Percentiles rank a stretch among this genome's conserved stretches.
phyloP scores from a whole-genome alignment of 2,113 vertebrate genomes.

The Microcebus lehilahytsara region DNA sequence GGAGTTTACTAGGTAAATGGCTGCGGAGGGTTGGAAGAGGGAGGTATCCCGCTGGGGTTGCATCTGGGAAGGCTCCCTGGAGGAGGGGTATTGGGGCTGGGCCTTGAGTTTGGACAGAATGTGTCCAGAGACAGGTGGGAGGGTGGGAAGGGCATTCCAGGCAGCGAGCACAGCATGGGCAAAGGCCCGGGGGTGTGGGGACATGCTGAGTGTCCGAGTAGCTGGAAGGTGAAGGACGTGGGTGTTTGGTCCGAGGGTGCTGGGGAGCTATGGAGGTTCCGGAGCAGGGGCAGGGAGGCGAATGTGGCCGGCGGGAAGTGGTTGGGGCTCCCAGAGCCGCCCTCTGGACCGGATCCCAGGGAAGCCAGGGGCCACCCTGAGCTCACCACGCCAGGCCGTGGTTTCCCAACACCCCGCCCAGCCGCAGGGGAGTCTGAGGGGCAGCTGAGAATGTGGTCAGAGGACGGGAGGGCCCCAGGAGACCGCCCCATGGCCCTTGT shows the following conservation, averaged over 20 bases:
- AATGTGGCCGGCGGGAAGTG: not conserved
- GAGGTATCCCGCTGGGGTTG: too few relatives aligned
- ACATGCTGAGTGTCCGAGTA: fast-evolving
- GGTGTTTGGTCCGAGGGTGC: not conserved
- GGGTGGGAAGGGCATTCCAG: not conserved
- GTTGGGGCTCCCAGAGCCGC: not conserved
- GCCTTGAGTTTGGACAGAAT: not conserved
- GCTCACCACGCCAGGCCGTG: not conserved
- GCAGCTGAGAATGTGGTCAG: not conserved
- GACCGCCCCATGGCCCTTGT: not conserved
- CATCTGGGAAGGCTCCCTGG: not conserved
- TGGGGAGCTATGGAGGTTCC: not conserved
- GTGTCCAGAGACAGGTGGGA: not conserved
- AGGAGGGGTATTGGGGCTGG: not conserved
- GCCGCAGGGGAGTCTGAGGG: not conserved
- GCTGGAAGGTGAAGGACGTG: not conserved
- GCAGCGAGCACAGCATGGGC: not conserved
- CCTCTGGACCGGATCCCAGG: not conserved
- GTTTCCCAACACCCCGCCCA: slow-evolving; percentile 26
- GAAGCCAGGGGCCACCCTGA: slow-evolving; percentile 40
- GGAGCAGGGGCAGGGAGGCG: not conserved
- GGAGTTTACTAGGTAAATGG: too few relatives aligned
- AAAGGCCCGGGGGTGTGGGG: too few relatives aligned
- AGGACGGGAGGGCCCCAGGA: not conserved
- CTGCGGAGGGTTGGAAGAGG: not conserved